phyloP scores from a whole-genome alignment of 2,888 invertebrate genomes.

The Sesia apiformis region DNA sequence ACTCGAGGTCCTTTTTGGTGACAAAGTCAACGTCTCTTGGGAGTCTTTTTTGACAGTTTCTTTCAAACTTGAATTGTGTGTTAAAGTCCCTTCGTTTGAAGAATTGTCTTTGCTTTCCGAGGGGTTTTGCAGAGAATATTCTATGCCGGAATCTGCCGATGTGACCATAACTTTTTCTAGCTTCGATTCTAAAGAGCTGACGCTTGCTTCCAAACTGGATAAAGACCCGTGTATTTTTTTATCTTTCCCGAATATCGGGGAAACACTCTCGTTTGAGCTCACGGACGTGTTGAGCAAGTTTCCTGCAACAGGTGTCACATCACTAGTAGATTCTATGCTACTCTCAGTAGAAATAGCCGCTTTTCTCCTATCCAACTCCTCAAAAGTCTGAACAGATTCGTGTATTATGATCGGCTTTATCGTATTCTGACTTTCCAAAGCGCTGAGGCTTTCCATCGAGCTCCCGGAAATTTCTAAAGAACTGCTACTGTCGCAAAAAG shows the following conservation, averaged over 20 bases:
- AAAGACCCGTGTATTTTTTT: constrained; percentile 61
- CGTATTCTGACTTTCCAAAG: constrained; percentile 23
- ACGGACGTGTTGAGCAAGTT: constrained; percentile 54
- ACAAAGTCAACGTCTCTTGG: constrained; percentile 43
- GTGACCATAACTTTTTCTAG: constrained; percentile 59
- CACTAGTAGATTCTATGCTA: constrained; percentile 60
- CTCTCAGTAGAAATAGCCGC: constrained; percentile 48
- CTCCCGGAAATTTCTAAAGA: constrained; percentile 66
- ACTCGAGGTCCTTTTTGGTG: constrained; percentile 57
- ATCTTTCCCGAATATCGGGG: constrained; percentile 56
- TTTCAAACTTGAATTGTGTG: constrained; percentile 56
- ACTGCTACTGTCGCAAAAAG: constrained; percentile 61
- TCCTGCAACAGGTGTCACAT: constrained; percentile 41
- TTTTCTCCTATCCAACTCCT: constrained; percentile 51
- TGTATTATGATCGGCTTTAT: constrained; percentile 32
- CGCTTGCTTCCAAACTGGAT: constrained; percentile 66
- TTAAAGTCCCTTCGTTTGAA: constrained; percentile 68
- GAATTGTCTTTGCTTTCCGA: constrained; percentile 56
- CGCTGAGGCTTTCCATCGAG: constrained; percentile 64
- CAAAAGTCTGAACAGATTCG: constrained; percentile 23
- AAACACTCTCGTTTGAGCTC: constrained; percentile 66
- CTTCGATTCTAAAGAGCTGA: constrained; percentile 63
- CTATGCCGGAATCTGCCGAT: constrained; percentile 66
- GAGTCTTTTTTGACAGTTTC: constrained; percentile 35
- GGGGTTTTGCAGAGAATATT: constrained; percentile 57